phyloP scores from a whole-genome alignment of 2,113 vertebrate genomes.

The Eubucco bourcierii region DNA sequence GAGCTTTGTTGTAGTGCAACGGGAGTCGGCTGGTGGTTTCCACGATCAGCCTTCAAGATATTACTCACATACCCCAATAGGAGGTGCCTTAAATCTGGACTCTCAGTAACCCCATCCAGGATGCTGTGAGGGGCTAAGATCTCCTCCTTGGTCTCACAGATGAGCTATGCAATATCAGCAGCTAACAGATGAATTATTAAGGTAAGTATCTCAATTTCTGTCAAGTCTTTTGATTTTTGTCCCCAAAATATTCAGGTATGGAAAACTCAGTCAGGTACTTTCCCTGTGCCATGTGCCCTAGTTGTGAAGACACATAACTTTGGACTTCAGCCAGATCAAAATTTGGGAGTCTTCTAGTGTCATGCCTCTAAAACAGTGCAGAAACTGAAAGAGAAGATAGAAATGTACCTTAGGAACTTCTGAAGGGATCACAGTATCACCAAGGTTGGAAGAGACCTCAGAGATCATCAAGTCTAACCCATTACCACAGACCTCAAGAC shows the following conservation, averaged over 20 bases:
- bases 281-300: not conserved
- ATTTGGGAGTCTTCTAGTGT: not conserved
- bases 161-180: not conserved
- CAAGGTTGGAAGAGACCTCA: too few relatives aligned
- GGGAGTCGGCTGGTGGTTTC: fast-evolving
- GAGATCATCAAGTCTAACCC: too few relatives aligned
- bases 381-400: not conserved
- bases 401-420: not conserved
- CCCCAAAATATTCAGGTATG: not conserved
- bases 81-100: not conserved
- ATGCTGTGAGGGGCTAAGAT: not conserved
- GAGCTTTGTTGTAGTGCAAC: not conserved
- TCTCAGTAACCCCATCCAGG: not conserved
- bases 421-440: not conserved
- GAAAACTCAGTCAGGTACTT: not conserved
- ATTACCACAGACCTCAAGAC: too few relatives aligned
- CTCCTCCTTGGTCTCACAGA: fast-evolving
- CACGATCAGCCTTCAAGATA: not conserved
- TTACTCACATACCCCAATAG: not conserved
- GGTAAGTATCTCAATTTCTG: not conserved
- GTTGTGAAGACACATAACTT: not conserved
- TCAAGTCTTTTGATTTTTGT: not conserved
- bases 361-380: not conserved
- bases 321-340: not conserved
- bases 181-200: not conserved